phyloP scores from a whole-genome alignment of 2,113 vertebrate species.

The Chaetops frenatus region DNA sequence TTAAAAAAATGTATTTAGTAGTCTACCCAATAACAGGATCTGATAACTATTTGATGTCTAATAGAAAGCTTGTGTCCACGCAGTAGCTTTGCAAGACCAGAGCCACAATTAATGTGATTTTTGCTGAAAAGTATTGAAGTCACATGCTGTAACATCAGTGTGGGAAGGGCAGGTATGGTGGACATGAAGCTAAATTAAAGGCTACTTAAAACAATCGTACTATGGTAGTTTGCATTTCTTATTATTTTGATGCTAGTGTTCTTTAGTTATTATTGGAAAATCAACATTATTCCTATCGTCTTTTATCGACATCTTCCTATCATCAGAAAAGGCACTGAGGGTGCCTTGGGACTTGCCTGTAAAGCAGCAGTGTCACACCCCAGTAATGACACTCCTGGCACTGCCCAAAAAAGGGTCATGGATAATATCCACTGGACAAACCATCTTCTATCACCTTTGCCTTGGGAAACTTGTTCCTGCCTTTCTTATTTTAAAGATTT shows the following conservation, averaged over 20 bases:
- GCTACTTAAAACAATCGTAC: not conserved
- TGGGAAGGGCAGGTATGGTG: not conserved
- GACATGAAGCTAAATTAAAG: not conserved
- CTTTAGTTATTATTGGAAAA: not conserved
- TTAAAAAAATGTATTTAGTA: not conserved
- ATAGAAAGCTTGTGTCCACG: not conserved
- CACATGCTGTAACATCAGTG: not conserved
- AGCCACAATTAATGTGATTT: not conserved
- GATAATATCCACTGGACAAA: not conserved
- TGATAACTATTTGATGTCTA: not conserved
- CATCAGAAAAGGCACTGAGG: not conserved
- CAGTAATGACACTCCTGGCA: not conserved
- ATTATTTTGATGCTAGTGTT: not conserved
- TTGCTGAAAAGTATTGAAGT: not conserved
- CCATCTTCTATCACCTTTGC: fast-evolving
- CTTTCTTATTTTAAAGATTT: not conserved
- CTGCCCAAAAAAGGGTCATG: not conserved
- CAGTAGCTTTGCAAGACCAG: not conserved
- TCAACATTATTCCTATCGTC: not conserved
- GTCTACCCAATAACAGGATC: not conserved
- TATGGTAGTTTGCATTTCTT: not conserved
- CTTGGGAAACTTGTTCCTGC: not conserved
- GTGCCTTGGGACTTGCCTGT: not conserved
- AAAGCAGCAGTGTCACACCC: not conserved
- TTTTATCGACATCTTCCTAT: too few relatives aligned